Base-by-base conservation (phyloP, 2,888 invertebrate genomes). In the Linnaemya tessellans region DNA sequence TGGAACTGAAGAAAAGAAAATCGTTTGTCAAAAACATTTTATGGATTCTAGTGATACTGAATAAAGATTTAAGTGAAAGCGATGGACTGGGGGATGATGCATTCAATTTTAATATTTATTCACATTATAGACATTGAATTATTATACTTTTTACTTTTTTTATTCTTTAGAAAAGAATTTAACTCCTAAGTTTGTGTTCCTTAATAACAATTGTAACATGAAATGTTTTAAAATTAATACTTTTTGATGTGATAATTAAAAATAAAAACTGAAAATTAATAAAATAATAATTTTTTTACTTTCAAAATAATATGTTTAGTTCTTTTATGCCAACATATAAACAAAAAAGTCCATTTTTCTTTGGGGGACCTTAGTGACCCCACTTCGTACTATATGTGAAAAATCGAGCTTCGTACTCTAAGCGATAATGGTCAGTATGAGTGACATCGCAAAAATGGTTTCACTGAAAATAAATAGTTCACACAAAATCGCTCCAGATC, bases 331-430 rank as follows among this genome's bases (percentile, higher is more conserved):
- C 13, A 49, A 49, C 30, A 54, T 51, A 51, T 54, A 51, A 51
- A 68, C 68, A 51, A 18, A n/a, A 35, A 54, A 35, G 7, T n/a
- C 25, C 15, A 67, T 67, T 46, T 67, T 49, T 49, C n/a, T 67
- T 25, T 54, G 70, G 71, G 71, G 71, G 71, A 71, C 20, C 22
- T 71, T n/a, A 71, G 56, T 71, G 58, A 71, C 38, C 56, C 54
- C 15, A 71, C 38, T 71, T 43, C 71, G 56, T 71, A 58, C 35
- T 58, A 58, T 71, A 71, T 43, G 43, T 43, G 15, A 56, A 58
- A 71, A 71, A 58, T 30, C 25, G 20, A n/a, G 10, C 43, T 71
- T 46, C 25, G 30, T 67, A 67, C 30, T 67, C 67, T 67, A 67
- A 65, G 65, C n/a, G 65, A 46, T 43, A 38, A 64, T n/a, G n/a